Percentiles rank a stretch among this genome's conserved stretches.
Conservation (phyloP, 2,113 vertebrate species). For the Tragelaphus scriptus region DNA sequence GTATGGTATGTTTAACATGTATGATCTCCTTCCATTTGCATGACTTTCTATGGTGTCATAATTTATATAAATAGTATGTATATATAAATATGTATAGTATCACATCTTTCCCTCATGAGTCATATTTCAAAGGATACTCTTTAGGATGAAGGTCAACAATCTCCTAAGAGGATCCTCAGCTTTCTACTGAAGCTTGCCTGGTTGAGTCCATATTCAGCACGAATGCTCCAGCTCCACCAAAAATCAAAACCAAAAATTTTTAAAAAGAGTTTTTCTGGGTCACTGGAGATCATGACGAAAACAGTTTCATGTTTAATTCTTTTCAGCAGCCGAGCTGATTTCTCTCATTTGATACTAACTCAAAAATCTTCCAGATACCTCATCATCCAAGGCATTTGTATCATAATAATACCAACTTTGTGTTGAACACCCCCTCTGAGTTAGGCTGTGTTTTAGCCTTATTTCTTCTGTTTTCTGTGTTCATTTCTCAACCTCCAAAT, state of each 20-base stretch:
- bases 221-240: neutral
- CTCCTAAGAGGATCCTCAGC: no score
- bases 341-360: neutral
- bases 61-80: neutral
- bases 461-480: neutral
- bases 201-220: no score
- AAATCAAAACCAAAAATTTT: neutral
- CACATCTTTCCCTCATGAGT: neutral
- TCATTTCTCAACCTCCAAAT: neutral
- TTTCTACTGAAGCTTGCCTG: no score
- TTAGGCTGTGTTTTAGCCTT: neutral
- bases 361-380: neutral
- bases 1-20: neutral
- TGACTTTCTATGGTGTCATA: neutral
- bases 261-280: neutral
- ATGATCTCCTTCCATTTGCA: neutral
- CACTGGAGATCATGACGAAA: neutral
- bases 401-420: neutral
- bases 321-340: neutral
- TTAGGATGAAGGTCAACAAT: neutral
- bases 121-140: neutral
- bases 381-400: rapidly evolving
- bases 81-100: neutral
- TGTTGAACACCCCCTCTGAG: neutral
- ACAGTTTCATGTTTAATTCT: neutral